These are phyloP conservation scores for Hermaeophaga mercurialis DNA, from an alignment of 2,888 invertebrate genomes.

Conservation along the genomic window DNA sequence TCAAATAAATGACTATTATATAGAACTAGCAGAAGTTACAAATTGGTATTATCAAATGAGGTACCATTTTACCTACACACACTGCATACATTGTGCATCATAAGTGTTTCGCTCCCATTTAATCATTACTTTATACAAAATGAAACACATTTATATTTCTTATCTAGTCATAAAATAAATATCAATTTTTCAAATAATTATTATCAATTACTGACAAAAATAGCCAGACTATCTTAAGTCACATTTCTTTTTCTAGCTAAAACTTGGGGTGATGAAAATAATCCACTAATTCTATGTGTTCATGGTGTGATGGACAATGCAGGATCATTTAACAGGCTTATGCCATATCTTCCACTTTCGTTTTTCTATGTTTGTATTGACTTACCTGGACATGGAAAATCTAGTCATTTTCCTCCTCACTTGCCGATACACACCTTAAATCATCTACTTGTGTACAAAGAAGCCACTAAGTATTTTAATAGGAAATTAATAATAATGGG, in stretches of 20 bases:
- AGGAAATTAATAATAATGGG: constrained; percentile 49
- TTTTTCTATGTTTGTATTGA: constrained; percentile 60
- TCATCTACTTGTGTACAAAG: constrained; percentile 52
- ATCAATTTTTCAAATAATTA: too few relatives aligned
- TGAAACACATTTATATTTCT: too few relatives aligned
- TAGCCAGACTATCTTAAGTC: not conserved
- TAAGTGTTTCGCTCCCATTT: too few relatives aligned
- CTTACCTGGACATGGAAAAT: constrained; percentile 66
- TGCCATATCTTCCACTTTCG: constrained; percentile 60
- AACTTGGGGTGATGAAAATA: constrained; percentile 63
- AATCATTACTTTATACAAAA: too few relatives aligned
- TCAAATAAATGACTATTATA: too few relatives aligned
- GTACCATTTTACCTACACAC: too few relatives aligned
- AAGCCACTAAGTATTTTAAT: constrained; percentile 45
- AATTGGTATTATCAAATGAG: too few relatives aligned
- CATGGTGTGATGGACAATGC: constrained; percentile 67
- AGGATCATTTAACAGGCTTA: constrained; percentile 63
- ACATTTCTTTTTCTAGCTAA: constrained; percentile 58
- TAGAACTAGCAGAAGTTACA: too few relatives aligned
- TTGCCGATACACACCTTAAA: constrained; percentile 55
- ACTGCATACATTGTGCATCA: too few relatives aligned
- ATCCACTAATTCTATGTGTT: constrained; percentile 62
- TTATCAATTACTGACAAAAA: not conserved
- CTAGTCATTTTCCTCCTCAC: constrained; percentile 59
- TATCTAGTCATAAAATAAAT: too few relatives aligned